phyloP scores from a whole-genome alignment of 2,888 invertebrate species.

The Acrobasis repandana region DNA sequence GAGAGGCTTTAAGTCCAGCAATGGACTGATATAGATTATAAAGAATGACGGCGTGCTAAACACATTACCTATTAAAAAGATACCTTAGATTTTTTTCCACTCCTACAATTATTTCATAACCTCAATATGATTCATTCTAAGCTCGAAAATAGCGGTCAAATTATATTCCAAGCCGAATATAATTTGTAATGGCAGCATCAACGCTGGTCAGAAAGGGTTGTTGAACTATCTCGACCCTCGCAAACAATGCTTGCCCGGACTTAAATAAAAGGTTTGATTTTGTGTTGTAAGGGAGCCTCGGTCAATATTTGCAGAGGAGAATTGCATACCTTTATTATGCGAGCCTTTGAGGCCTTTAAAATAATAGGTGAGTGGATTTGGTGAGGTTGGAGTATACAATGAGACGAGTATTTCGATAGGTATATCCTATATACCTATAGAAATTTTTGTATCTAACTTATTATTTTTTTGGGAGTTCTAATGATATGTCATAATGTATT shows the following conservation, averaged over 20 bases:
- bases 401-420: no score
- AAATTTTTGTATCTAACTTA: no score
- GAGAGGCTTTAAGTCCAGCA: no score
- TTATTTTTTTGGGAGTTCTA: no score
- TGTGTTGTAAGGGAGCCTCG: conserved; percentile 75
- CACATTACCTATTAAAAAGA: no score
- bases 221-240: conserved; percentile 66
- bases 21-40: no score
- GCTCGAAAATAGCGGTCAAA: conserved; percentile 37
- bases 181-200: conserved; percentile 58
- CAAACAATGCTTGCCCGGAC: conserved; percentile 67
- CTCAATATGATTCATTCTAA: neutral
- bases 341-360: conserved; percentile 32
- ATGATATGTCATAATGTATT: no score
- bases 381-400: neutral
- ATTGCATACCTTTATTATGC: conserved; percentile 74
- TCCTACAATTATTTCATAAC: no score
- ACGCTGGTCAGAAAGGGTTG: conserved; percentile 79
- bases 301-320: conserved; percentile 75
- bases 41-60: no score
- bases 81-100: no score
- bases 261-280: conserved; percentile 84
- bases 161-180: conserved; percentile 45
- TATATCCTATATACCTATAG: no score
- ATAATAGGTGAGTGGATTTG: conserved; percentile 18